Evolutionary conservation across 2,113 vertebrate genomes (phyloP), one percentile per base, ranked within the genome.

Genomic region (Oenanthe melanoleuca): DNA sequence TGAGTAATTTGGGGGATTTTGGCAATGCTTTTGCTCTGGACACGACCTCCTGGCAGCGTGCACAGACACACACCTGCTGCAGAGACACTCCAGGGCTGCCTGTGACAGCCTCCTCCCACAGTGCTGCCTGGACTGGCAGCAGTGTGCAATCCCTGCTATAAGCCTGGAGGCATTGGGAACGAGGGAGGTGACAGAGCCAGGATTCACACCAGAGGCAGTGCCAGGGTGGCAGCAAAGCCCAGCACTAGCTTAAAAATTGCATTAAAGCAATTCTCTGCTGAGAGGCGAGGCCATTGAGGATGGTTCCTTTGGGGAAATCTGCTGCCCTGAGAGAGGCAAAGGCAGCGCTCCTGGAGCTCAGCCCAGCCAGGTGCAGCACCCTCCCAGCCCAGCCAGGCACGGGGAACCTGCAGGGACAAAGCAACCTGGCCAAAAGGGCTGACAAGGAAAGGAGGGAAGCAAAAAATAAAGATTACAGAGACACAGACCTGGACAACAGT

Each of bases 211-310:
- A 33, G 33, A 40, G 38, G 24, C 18, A 31, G 31, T 8, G 3
- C 15, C 4, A 6, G 18, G 13, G 2, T 12, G 55, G 55, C 42
- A 92, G 49, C 18, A 61, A 84, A 53, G 53, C 26, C 47, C 47
- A 44, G 49, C 31, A 28, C 10, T 1, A 28, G 15, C 22, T 78
- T 56, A 42, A 66, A 56, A 61, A 56, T 11, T 12, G 31, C 44
- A 31, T 38, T 45, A 49, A 42, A 77, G 38, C 9, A 38, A 63
- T 45, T 67, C 26, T 33, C 14, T 8, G 34, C 14, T 24, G 6
- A 40, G 57, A 45, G 45, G 11, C 0, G 1, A 55, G 21, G 24
- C 40, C 21, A 2, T 5, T 0, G 3, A 28, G 52, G 57, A 14
- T 11, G 57, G 45, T 5, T 19, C 11, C 11, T 40, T 14, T 4